Percentiles rank a stretch among this genome's conserved stretches.
Evolutionary conservation across 2,797 vertebrate species (phyloP).

Genomic region (Perodicticus potto): DNA sequence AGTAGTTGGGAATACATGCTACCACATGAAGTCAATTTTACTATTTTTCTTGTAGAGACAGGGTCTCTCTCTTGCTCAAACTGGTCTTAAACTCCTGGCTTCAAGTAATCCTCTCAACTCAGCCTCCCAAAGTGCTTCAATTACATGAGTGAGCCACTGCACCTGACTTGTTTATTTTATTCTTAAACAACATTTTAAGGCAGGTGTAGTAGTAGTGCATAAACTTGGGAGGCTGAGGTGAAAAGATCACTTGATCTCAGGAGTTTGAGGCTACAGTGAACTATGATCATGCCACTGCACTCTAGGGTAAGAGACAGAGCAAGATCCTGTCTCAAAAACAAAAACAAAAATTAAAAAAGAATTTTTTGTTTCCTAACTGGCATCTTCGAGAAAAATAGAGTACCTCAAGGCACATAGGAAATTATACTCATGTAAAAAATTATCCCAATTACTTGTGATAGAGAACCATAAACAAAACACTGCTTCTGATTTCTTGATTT

Average conservation of each 20-base stretch:
- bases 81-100: background rate
- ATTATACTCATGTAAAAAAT: slow-evolving; percentile 53
- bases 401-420: background rate
- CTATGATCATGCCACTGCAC: background rate
- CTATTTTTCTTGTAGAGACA: background rate
- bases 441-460: slow-evolving; percentile 58
- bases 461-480: slow-evolving; percentile 57
- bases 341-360: background rate
- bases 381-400: slow-evolving; percentile 50
- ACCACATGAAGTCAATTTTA: background rate
- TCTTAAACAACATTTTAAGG: slow-evolving; percentile 13
- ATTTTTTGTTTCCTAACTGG: background rate
- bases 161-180: background rate
- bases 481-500: slow-evolving; percentile 38
- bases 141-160: background rate
- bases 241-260: background rate
- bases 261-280: background rate
- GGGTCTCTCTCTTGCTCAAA: background rate
- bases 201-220: background rate
- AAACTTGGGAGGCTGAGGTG: background rate
- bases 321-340: background rate
- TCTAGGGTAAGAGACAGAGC: background rate
- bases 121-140: background rate
- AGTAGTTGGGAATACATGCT: background rate
- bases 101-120: background rate